Evolutionary conservation across 1,140 invertebrate genomes (phyloP).

Genomic region (Amyelois transitella): DNA sequence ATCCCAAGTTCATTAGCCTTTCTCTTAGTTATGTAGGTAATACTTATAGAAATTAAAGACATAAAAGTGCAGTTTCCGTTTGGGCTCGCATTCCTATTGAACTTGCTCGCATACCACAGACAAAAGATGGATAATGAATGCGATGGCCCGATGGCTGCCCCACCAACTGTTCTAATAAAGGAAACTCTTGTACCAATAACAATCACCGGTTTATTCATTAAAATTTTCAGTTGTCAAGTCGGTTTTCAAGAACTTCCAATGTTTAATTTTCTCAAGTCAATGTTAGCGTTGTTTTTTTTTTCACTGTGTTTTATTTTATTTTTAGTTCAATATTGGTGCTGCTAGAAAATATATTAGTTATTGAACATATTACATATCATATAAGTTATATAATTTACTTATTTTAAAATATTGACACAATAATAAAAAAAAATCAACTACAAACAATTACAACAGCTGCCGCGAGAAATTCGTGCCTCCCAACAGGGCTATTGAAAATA

Average conservation of each 20-base stretch:
- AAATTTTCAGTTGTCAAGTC: background rate
- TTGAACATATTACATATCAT: too few relatives aligned
- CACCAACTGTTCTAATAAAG: slow-evolving; percentile 3
- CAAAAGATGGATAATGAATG: slow-evolving; percentile 1
- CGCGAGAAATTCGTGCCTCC: background rate
- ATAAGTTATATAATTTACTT: too few relatives aligned
- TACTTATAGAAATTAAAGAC: background rate
- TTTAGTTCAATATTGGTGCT: too few relatives aligned
- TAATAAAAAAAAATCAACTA: too few relatives aligned
- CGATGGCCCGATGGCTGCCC: background rate
- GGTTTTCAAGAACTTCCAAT: background rate
- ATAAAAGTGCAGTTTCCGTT: background rate
- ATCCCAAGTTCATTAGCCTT: too few relatives aligned
- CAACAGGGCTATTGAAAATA: background rate
- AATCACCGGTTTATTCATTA: slow-evolving; percentile 3
- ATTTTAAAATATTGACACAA: too few relatives aligned
- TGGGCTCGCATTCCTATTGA: background rate
- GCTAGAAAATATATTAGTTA: too few relatives aligned
- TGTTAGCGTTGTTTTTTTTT: too few relatives aligned
- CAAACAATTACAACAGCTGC: too few relatives aligned
- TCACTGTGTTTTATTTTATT: too few relatives aligned
- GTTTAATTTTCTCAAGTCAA: background rate
- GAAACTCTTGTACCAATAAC: slow-evolving; percentile 1
- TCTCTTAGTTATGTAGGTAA: background rate
- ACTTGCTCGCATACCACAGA: background rate